Conservation (phyloP, 92 coral and sea anemone genomes). For the Epizoanthus ramosus region DNA sequence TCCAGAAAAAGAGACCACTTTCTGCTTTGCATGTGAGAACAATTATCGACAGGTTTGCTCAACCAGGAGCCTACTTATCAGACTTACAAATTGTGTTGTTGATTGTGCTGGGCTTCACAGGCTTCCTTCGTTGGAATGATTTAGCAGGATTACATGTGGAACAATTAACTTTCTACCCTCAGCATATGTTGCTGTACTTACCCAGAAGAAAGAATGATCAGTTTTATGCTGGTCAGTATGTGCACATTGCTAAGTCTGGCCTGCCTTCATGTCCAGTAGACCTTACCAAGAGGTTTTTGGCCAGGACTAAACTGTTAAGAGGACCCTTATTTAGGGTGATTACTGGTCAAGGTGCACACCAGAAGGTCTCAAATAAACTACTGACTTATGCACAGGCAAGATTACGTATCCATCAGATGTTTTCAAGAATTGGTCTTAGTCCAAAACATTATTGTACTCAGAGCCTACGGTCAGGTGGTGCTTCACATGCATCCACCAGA, state of each 20-base stretch:
- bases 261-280: neutral
- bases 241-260: neutral
- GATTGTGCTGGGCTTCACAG: constrained; percentile 55
- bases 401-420: neutral
- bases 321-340: neutral
- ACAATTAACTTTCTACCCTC: constrained; percentile 26
- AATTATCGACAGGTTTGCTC: constrained; percentile 45
- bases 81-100: constrained; percentile 49
- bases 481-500: neutral
- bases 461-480: constrained; percentile 23
- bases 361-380: neutral
- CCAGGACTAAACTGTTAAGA: neutral
- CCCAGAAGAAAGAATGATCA: constrained; percentile 41
- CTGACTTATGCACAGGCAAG: constrained; percentile 26
- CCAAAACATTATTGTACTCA: constrained; percentile 19
- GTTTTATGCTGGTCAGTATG: constrained; percentile 39
- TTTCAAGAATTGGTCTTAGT: constrained; percentile 15
- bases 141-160: constrained; percentile 38
- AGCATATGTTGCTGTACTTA: constrained; percentile 40
- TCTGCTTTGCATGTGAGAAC: constrained; percentile 43
- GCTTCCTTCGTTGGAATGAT: constrained; percentile 58
- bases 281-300: neutral
- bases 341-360: constrained; percentile 9
- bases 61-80: constrained; percentile 41
- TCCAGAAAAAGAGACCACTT: constrained; percentile 43